Base-by-base conservation (phyloP, 2,113 vertebrate species). In the Oncorhynchus keta region DNA sequence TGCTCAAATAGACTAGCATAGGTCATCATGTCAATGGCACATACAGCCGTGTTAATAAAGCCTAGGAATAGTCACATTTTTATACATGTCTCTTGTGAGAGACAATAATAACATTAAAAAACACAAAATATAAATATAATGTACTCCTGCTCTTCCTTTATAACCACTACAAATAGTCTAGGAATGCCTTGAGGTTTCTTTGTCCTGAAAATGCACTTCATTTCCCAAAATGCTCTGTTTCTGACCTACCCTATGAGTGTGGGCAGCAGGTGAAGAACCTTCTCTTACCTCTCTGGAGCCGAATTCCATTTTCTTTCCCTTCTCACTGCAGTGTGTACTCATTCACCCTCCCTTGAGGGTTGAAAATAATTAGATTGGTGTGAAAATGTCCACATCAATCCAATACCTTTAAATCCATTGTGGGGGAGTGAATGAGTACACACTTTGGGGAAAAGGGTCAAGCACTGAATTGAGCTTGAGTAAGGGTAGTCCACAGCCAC, bases 141-240 rank as follows among this genome's bases (percentile, higher is more conserved):
- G 73, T 68, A 68, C 0, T 39, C 68, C 76, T 59, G 39, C 28
- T 72, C 7, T 18, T 30, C 32, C n/a, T 75, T 45, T 45, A 45
- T 45, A 81, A 85, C 80, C 77, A 86, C 84, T 85, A 74, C 4
- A 70, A 48, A 32, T 51, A 48, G 32, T 55, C 32, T 13, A 70
- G 48, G 68, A 24, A 22, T 55, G 64, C 20, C 16, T 14, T 39
- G 0, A 35, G 9, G 39, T 11, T 11, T 45, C 39, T 45, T 45
- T 45, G 39, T 76, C 1, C 26, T 75, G 3, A 70, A 49, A 35
- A 77, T 24, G 39, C 35, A 73, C 39, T 45, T 45, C 18, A 57
- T 20, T 28, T 59, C 32, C 67, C 59, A 64, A 2, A 30, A 68
- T 74, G 9, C 16, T 66, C 26, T 24, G 28, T 8, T 1, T 30